A percentile compares a stretch with the other conserved stretches of the same genome.
phyloP scores from a whole-genome alignment of 1,140 invertebrate genomes.

The Doryteuthis pealeii region DNA sequence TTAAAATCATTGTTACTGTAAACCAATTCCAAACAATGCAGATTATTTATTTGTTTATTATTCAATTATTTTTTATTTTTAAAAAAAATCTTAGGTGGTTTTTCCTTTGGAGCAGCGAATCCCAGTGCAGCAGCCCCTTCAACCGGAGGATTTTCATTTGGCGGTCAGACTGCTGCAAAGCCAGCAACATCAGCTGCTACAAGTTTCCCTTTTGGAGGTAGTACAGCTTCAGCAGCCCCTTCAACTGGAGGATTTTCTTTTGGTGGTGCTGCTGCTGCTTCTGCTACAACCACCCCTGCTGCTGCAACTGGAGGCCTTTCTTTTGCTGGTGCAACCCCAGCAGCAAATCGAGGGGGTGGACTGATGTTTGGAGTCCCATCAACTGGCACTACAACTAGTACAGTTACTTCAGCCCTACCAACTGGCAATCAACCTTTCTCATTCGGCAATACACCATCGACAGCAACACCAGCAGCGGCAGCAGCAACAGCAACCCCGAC shows the following conservation, averaged over 20 bases:
- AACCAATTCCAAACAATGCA: too few relatives aligned
- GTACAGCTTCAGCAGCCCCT: constrained; percentile 15
- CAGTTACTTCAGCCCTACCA: constrained; percentile 28
- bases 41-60: too few relatives aligned
- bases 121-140: constrained; percentile 5
- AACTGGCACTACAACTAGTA: neutral
- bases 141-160: constrained; percentile 8
- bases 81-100: constrained; percentile 14
- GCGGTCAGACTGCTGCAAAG: neutral
- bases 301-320: neutral
- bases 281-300: constrained; percentile 7
- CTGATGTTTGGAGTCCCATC: neutral
- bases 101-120: constrained; percentile 16
- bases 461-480: neutral
- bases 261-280: constrained; percentile 17
- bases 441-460: constrained; percentile 19
- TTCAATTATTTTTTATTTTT: too few relatives aligned
- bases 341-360: neutral
- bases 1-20: too few relatives aligned
- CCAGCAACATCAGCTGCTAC: too few relatives aligned
- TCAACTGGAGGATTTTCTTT: constrained; percentile 14
- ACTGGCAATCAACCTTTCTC: constrained; percentile 14
- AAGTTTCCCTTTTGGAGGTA: constrained; percentile 16
- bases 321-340: neutral
- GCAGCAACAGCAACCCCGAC: neutral